A percentile compares a stretch with the other conserved stretches of the same genome.
phyloP scores from a whole-genome alignment of 2,113 vertebrate species.

The Callaeas wilsoni region DNA sequence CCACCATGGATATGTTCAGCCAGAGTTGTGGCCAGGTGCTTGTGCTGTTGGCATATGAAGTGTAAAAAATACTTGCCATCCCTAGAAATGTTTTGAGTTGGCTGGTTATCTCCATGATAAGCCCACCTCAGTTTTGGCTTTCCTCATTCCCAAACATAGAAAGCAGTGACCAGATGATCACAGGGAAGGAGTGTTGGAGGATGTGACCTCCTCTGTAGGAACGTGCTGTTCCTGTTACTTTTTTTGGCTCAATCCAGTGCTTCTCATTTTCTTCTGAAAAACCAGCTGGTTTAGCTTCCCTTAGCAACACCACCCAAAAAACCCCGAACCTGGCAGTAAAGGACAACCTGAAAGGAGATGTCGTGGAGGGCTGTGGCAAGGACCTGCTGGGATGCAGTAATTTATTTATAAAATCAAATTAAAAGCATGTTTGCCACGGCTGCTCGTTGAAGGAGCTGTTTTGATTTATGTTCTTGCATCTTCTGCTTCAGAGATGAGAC shows the following conservation, averaged over 20 bases:
- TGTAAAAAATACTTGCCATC: neutral
- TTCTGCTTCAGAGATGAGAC: neutral
- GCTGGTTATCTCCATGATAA: neutral
- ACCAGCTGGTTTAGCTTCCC: neutral
- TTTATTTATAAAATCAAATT: neutral
- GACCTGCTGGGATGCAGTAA: neutral
- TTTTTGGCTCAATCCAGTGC: neutral
- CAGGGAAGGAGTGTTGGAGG: neutral
- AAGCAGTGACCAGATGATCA: neutral
- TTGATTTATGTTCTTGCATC: conserved; percentile 3
- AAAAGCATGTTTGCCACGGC: neutral
- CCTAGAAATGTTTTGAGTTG: neutral
- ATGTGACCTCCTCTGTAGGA: neutral
- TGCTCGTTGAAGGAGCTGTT: neutral
- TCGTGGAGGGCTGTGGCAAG: neutral
- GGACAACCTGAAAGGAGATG: neutral
- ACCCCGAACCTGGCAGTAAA: rapidly evolving
- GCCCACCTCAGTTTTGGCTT: neutral
- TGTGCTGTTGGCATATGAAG: neutral
- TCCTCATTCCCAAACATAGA: neutral
- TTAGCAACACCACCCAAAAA: neutral
- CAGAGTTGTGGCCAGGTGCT: neutral
- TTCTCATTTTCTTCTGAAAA: neutral
- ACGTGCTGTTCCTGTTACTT: neutral
- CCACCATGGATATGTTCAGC: neutral